phyloP scores from a whole-genome alignment of 2,797 vertebrate genomes.

The Notolabrus celidotus region DNA sequence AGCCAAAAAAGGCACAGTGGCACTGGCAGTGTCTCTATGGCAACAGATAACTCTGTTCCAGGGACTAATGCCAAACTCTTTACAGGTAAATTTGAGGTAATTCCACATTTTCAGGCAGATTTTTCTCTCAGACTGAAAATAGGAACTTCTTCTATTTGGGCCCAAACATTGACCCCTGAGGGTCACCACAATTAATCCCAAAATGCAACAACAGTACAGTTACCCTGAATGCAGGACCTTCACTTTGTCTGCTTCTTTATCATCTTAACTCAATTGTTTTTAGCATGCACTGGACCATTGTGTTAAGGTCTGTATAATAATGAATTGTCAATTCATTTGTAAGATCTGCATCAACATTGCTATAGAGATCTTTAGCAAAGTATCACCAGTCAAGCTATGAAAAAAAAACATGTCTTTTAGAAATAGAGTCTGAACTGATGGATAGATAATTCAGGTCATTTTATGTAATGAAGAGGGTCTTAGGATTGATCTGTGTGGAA shows the following conservation, averaged over 20 bases:
- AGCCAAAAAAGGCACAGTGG: conserved; percentile 57
- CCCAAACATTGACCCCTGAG: neutral
- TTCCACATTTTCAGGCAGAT: neutral
- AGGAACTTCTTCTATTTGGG: neutral
- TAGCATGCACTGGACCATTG: no score
- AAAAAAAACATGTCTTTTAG: no score
- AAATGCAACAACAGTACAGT: neutral
- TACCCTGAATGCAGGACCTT: neutral
- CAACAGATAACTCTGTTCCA: conserved; percentile 78
- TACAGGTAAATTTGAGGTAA: conserved; percentile 77
- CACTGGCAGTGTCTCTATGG: conserved; percentile 74
- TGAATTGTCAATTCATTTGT: no score
- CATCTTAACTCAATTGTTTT: neutral
- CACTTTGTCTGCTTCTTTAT: no score
- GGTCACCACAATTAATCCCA: neutral
- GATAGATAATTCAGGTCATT: no score
- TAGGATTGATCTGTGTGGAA: no score
- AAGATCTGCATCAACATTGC: no score
- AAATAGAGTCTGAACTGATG: no score
- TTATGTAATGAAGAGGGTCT: no score
- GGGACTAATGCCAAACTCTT: conserved; percentile 72
- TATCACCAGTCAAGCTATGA: no score
- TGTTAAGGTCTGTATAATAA: neutral
- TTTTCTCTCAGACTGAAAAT: neutral
- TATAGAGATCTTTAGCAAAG: no score